Base-by-base conservation (phyloP, 2,888 invertebrate genomes). In the Bhutanitis thaidina region DNA sequence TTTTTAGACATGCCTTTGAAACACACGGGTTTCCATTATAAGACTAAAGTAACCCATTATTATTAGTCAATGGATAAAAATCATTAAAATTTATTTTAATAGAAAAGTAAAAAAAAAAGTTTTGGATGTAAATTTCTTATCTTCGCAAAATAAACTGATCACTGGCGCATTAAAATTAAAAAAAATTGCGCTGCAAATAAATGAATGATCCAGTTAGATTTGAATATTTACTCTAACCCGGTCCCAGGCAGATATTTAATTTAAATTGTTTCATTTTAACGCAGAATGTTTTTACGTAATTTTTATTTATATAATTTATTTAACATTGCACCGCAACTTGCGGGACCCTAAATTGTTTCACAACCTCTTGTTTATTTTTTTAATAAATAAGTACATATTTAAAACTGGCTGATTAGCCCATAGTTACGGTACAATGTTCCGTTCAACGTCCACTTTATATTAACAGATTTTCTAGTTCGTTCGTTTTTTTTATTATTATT, bases 401-500 rank as follows among this genome's bases (percentile, higher is more conserved):
- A 78, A 83, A 82, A 85, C 78, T 85, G 87, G 82, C 84, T 88
- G 85, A 77, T 70, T 61, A 62, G 63, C 75, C 72, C 73, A 69
- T 71, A 69, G 67, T 57, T 58, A 69, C 81, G 77, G 72, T 71
- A 68, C 80, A 70, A 72, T 65, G 69, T 53, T 58, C 57, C 60
- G 48, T 53, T 55, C 66, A 71, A 74, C 69, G 65, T 82, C 82
- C 77, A 71, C 57, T 59, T 78, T 78, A 74, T 67, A 72, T 78
- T 82, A 85, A 82, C 80, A 85, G 85, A 80, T 77, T 77, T 70
- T 75, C 86, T 89, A 88, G 76, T 87, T 88, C 87, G 87, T 87
- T 20, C 20, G 20, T 3, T 20, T 86, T 81, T 70, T 69, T 71
- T 64, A 67, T 70, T 69, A 69, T 69, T 64, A 72, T 79, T 82